phyloP scores from a whole-genome alignment of 2,113 vertebrate genomes.

The Prinia subflava region DNA sequence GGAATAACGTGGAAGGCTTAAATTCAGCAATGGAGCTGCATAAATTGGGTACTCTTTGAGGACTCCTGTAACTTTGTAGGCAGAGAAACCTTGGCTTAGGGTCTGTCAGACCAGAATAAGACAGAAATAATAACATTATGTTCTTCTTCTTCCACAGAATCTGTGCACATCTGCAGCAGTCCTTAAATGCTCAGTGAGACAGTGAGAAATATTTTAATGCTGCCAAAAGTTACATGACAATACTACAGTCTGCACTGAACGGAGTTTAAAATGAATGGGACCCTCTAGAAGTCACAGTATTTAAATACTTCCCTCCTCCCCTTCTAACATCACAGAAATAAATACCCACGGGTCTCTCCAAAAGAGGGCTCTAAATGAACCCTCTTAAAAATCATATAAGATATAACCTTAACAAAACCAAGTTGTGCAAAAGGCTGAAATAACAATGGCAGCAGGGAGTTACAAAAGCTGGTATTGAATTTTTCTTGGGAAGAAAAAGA shows the following conservation, averaged over 20 bases:
- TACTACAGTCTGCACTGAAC: neutral
- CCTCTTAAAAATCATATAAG: neutral
- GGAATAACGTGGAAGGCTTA: neutral
- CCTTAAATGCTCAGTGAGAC: neutral
- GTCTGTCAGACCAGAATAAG: neutral
- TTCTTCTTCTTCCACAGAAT: neutral
- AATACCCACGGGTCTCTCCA: neutral
- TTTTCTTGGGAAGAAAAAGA: neutral
- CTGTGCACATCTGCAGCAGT: neutral
- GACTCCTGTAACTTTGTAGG: neutral
- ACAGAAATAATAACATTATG: neutral
- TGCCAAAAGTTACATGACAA: neutral
- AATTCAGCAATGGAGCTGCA: neutral
- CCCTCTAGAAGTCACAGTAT: neutral
- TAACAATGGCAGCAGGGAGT: neutral
- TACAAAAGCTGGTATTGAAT: neutral
- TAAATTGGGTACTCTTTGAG: neutral
- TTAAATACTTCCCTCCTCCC: neutral
- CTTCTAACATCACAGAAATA: neutral
- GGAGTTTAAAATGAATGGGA: neutral
- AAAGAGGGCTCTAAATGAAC: neutral
- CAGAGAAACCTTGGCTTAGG: neutral
- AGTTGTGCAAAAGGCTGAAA: neutral
- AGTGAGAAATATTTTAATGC: neutral
- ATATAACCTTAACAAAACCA: neutral